Evolutionary conservation across 2,113 vertebrate genomes (phyloP), one percentile per base, ranked within the genome.

Genomic region (Hippocampus comes): DNA sequence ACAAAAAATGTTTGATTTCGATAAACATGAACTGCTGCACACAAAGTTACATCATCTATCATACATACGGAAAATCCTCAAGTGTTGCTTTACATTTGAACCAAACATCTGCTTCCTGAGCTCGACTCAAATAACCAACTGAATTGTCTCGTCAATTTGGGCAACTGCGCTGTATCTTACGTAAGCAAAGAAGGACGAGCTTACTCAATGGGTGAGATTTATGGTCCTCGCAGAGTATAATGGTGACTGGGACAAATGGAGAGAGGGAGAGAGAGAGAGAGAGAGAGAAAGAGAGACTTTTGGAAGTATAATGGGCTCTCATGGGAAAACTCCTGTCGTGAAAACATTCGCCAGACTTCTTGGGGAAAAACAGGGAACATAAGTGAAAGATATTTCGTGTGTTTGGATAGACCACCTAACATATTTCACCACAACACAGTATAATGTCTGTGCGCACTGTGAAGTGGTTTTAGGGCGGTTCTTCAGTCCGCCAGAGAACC

Each of bases 381-480:
- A 46, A 30, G 27, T 14, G 55, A 63, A 67, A 25, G 60, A 38
- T 49, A 67, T 17, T 30, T 51, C 48, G n/a, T 48, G 1, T 25
- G 42, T 5, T 18, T 17, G 6, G 41, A 73, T 71, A 3, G 68
- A 71, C 67, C 12, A 1, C 12, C 60, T 71, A 15, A 46, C 27
- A 71, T 73, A 76, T 55, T 72, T 57, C 38, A 67, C 43, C 18
- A 17, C 63, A 17, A 72, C 53, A 59, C 11, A 21, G 34, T 63
- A 78, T 41, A 57, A 73, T 70, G 51, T 68, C n/a, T 59, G 60
- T 5, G 43, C 68, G 46, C 0, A 0, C 78, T 76, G 43, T 81
- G 70, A 74, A 68, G 81, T 84, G 87, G 83, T 85, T 87, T 87
- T 64, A 80, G 78, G 75, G 64, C 82, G 67, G 51, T 51, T 85